phyloP scores from a whole-genome alignment of 2,113 vertebrate species.

The Alouatta palliata region DNA sequence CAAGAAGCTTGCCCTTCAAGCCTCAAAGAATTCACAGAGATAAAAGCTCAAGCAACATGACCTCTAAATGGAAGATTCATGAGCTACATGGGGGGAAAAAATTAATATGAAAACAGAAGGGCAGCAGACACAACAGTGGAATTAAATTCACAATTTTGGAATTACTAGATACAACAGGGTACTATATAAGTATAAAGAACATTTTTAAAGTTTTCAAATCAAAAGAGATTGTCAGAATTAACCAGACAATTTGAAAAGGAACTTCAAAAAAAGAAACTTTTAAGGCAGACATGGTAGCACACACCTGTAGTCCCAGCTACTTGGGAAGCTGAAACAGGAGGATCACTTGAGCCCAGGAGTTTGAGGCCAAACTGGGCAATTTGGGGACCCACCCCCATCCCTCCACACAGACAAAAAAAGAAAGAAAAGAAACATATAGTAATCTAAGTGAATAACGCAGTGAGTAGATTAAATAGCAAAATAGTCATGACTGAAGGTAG shows the following conservation, averaged over 20 bases:
- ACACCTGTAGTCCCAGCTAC: neutral
- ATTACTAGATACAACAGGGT: neutral
- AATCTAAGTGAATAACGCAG: neutral
- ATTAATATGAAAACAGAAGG: neutral
- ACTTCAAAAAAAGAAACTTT: neutral
- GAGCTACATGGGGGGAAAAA: neutral
- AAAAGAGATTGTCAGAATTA: neutral
- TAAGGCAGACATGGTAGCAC: neutral
- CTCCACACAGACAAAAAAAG: neutral
- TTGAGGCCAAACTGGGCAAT: neutral
- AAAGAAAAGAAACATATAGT: neutral
- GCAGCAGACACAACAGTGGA: neutral
- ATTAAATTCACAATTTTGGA: neutral
- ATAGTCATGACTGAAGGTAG: neutral
- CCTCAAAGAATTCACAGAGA: neutral
- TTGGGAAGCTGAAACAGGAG: neutral
- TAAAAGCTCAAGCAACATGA: neutral
- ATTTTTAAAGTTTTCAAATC: too few species aligned
- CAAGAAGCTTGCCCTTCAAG: neutral
- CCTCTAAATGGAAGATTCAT: neutral
- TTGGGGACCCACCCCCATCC: neutral
- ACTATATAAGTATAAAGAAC: neutral
- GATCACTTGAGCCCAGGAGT: neutral
- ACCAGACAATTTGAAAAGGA: neutral
- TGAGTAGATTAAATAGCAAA: conserved; percentile 16